phyloP scores from a whole-genome alignment of 2,113 vertebrate species.

The Carassius auratus region DNA sequence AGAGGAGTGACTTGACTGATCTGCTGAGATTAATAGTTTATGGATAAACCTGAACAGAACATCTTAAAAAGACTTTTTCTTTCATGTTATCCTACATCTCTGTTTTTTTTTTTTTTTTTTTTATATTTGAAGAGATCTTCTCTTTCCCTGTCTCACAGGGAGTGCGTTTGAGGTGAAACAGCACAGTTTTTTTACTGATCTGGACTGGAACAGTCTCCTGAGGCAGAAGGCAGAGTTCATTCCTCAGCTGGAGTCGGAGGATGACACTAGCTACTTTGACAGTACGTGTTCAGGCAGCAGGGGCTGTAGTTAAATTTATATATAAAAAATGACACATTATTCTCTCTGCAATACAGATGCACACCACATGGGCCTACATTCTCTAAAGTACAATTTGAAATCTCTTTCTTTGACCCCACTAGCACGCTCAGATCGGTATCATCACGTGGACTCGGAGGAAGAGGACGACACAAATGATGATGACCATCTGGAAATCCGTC shows the following conservation, averaged over 20 bases:
- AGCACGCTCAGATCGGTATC: conserved; percentile 94
- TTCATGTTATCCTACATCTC: not conserved
- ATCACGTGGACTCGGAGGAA: conserved; percentile 93
- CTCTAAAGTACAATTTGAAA: not conserved
- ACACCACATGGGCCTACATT: not conserved
- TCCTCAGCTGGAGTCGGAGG: conserved; percentile 95
- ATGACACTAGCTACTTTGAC: conserved; percentile 99
- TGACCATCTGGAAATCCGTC: conserved; percentile 89
- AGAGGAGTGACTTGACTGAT: not conserved
- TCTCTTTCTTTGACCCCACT: not conserved
- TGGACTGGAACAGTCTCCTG: conserved; percentile 97
- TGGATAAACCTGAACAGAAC: not conserved
- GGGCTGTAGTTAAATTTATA: not conserved
- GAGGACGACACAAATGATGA: conserved; percentile 98
- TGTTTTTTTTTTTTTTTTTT: no score
- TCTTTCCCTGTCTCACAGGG: conserved; percentile 69
- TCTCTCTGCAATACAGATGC: conserved; percentile 3
- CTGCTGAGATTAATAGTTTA: conserved; percentile 3
- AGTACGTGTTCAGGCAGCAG: conserved; percentile 76
- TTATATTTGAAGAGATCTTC: conserved; percentile 14
- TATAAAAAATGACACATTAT: not conserved
- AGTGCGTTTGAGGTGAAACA: conserved; percentile 95
- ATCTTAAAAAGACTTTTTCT: not conserved
- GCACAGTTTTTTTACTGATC: conserved; percentile 88
- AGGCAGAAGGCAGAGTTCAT: conserved; percentile 99